Evolutionary conservation across 2,797 vertebrate species (phyloP), one percentile per base, ranked within the genome.

Genomic region (Bradypus variegatus): DNA sequence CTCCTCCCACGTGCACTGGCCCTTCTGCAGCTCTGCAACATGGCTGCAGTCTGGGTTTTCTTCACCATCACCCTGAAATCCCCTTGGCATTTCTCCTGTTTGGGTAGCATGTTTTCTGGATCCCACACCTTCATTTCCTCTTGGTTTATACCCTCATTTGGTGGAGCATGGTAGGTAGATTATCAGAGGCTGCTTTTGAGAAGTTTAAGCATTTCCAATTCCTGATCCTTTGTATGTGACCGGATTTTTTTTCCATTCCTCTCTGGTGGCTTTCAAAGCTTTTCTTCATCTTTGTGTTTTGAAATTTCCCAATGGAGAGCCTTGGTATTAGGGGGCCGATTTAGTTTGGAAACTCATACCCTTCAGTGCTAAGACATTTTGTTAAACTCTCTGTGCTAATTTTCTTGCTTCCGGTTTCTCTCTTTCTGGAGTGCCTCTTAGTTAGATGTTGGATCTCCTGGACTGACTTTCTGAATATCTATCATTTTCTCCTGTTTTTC

Each of bases 1-100:
- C n/a, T n/a, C n/a, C n/a, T n/a, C n/a, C n/a, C n/a, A n/a, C n/a
- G 0, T 0, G 6, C 36, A 1, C 31, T 0, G 6, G 27, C 27
- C 31, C 14, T 76, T 75, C 27, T 48, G 15, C 41, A 75, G 25
- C 36, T 45, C 41, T 18, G 23, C 12, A 29, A 3, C 6, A 4
- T 9, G 10, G 50, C 62, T 8, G 55, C 31, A 50, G 9, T 67
- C 64, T 41, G 69, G 58, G 50, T 0, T 19, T 58, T 62, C 64
- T 75, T 21, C 29, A 2, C 18, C 36, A 9, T 21, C 19, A 3
- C 15, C 58, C 8, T 2, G 0, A 2, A 38, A 73, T 23, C 48
- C n/a, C 41, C 8, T n/a, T 69, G 8, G 58, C 48, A 64, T 62
- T 31, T 81, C 33, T 72, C n/a, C 84, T 38, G 29, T 45, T 21